phyloP scores from a whole-genome alignment of 37 sponge, comb jelly and placozoan species.

The Chondrosia reniformis region DNA sequence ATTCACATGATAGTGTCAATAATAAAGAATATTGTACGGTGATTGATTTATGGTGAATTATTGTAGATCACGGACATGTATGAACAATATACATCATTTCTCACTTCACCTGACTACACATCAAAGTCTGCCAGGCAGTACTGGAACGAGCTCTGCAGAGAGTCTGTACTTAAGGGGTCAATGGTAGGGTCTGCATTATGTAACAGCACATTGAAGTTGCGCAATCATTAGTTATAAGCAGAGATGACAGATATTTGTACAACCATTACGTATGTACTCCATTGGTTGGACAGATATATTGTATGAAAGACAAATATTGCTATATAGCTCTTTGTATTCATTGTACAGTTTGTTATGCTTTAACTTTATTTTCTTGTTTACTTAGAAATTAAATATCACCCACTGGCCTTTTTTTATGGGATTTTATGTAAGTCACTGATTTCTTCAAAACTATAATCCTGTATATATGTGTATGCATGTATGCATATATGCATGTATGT shows the following conservation, averaged over 20 bases:
- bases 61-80: constrained; percentile 37
- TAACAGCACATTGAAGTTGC: not conserved
- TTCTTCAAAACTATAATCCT: not conserved
- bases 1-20: too few species aligned
- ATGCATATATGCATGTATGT: not conserved
- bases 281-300: not conserved
- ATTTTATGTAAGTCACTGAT: not conserved
- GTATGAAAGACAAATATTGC: not conserved
- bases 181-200: constrained; percentile 19
- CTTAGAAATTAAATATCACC: not conserved
- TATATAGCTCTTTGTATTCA: not conserved
- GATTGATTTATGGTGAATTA: too few species aligned
- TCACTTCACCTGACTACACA: not conserved
- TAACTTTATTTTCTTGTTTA: not conserved
- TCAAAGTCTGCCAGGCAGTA: constrained; percentile 23
- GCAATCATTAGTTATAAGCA: not conserved
- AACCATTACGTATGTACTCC: not conserved
- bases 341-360: not conserved
- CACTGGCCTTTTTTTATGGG: not conserved
- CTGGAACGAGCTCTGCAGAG: constrained; percentile 43
- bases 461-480: not conserved
- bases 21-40: too few species aligned
- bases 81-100: constrained; percentile 22
- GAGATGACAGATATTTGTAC: not conserved
- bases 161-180: constrained; percentile 13